phyloP scores from a whole-genome alignment of 2,113 vertebrate genomes.

The Fukomys damarensis region DNA sequence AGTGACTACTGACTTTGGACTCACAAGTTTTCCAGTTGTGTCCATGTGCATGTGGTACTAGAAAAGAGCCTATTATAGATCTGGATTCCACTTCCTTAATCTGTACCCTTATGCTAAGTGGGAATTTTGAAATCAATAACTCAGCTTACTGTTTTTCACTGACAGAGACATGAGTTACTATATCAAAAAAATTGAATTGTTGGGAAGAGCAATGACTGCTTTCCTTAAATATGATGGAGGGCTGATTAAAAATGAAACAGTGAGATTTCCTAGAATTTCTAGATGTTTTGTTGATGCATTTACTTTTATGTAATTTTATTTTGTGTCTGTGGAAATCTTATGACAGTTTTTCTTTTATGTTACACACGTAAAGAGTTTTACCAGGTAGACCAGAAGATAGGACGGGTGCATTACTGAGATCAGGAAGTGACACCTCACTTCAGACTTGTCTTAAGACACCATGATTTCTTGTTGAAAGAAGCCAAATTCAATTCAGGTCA shows the following conservation, averaged over 20 bases:
- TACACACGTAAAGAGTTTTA: not conserved
- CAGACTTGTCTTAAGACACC: not conserved
- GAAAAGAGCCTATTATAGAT: slow-evolving; percentile 5
- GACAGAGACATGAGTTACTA: not conserved
- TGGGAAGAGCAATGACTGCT: not conserved
- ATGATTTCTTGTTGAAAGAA: not conserved
- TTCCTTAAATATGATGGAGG: not conserved
- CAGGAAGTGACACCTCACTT: not conserved
- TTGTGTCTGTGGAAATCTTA: not conserved
- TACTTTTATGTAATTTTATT: slow-evolving; percentile 20
- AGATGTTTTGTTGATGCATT: not conserved
- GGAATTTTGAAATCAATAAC: not conserved
- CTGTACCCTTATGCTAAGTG: not conserved
- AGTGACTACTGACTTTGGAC: not conserved
- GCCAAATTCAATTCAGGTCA: not conserved
- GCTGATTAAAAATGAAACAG: slow-evolving; percentile 11
- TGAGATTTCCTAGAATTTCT: slow-evolving; percentile 47
- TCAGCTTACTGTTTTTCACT: not conserved
- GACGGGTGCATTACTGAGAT: not conserved
- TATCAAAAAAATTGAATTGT: not conserved
- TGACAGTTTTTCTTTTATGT: not conserved
- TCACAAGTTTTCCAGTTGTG: not conserved
- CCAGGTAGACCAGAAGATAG: not conserved
- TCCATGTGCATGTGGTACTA: not conserved
- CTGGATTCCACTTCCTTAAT: not conserved